Evolutionary conservation across 2,888 invertebrate genomes (phyloP), one percentile per base, ranked within the genome.

Genomic region (Pollenia amentaria): DNA sequence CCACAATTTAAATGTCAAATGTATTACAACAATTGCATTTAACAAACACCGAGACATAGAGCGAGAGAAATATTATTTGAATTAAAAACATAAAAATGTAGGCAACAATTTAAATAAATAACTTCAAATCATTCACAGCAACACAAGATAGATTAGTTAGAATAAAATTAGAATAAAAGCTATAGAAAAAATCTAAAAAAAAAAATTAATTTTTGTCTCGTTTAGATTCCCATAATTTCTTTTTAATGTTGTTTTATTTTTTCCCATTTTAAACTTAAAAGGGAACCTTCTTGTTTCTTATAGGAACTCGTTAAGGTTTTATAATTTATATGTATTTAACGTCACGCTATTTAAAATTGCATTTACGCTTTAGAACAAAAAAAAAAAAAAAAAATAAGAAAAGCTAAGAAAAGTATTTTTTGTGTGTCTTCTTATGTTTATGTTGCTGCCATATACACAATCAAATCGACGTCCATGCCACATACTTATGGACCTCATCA

Each of bases 291-390:
- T 29, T 29, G 2, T 29, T 29, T 29, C 76, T 16, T 16, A 76
- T 42, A 62, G 14, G 75, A 86, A 75, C 85, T 86, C 86, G 86
- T 86, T 86, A 86, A 78, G 80, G 82, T 83, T 86, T 77, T 83
- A 82, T 86, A 86, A 86, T 86, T 86, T 86, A 83, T 86, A 83
- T 83, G 70, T 79, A 86, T 86, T 86, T 83, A 75, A 85, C 80
- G 88, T 85, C 87, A 88, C 87, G 88, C 88, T 87, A 87, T 83
- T 87, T 87, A 88, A 85, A 85, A 88, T 83, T 88, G 88, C 88
- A 88, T 88, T 88, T 88, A 76, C 85, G 81, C 81, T 73, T 75
- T 57, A 48, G 29, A 75, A 46, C 29, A 62, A 70, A n/a, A 60
- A 48, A 14, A 77, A 16, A 60, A n/a, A n/a, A n/a, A n/a, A n/a